Conservation (phyloP, 2,113 vertebrate species). For the Rissa tridactyla region DNA sequence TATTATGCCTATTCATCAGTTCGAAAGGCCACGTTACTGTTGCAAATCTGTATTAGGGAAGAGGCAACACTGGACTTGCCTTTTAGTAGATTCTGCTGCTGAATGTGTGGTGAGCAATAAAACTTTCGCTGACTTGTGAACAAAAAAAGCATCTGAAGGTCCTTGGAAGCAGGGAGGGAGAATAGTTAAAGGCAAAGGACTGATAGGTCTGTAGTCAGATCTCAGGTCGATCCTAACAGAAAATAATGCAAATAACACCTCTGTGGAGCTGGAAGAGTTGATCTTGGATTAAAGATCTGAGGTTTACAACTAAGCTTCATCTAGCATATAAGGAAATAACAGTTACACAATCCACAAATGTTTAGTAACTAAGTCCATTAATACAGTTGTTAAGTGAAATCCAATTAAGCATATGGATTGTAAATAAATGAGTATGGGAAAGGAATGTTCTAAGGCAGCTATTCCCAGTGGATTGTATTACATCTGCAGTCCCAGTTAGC, state of each 20-base stretch:
- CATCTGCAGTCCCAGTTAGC: background rate
- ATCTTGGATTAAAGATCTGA: conserved; percentile 57
- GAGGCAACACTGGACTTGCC: background rate
- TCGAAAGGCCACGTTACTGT: background rate
- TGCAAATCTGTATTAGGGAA: background rate
- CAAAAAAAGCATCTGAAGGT: background rate
- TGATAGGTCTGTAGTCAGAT: background rate
- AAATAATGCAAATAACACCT: conserved; percentile 39
- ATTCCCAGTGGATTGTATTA: background rate
- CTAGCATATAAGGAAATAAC: conserved; percentile 26
- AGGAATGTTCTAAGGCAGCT: background rate
- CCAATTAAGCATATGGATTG: background rate
- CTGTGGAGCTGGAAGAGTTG: conserved; percentile 30
- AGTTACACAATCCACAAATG: background rate
- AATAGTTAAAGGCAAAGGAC: background rate
- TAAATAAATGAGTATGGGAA: background rate
- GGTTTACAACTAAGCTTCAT: conserved; percentile 42
- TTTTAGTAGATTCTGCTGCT: background rate
- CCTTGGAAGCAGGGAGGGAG: background rate
- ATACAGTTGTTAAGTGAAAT: conserved; percentile 17
- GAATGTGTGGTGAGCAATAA: background rate
- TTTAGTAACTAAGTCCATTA: conserved; percentile 10
- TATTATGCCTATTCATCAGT: background rate
- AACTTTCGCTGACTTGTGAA: background rate
- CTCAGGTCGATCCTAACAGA: conserved; percentile 5